phyloP scores from a whole-genome alignment of 2,888 invertebrate genomes.

The Lithophane semibrunnea region DNA sequence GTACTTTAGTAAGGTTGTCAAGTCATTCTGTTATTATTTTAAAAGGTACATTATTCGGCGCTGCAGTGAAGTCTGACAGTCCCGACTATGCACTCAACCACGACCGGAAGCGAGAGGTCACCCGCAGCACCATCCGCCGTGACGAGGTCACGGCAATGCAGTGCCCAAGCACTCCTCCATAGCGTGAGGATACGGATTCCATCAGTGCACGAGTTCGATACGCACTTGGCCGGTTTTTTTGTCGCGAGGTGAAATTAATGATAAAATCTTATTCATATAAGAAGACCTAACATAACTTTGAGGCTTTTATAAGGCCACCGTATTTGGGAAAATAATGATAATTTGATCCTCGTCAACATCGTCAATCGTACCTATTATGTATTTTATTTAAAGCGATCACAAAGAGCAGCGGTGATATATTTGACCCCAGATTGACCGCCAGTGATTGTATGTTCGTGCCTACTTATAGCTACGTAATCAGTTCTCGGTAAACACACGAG shows the following conservation, averaged over 20 bases:
- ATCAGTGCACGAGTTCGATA: not conserved
- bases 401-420: slow-evolving; percentile 33
- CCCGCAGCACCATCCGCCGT: no score
- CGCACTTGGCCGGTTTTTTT: not conserved
- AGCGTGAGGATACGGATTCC: not conserved
- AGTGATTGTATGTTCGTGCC: slow-evolving; percentile 16
- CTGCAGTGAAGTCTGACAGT: not conserved
- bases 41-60: no score
- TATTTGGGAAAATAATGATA: slow-evolving; percentile 7
- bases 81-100: not conserved
- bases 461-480: slow-evolving; percentile 14
- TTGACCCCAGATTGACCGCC: slow-evolving; percentile 31
- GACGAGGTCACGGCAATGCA: not conserved
- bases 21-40: no score
- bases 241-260: not conserved
- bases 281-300: not conserved
- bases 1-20: no score
- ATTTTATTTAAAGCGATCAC: slow-evolving; percentile 24
- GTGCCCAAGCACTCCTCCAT: not conserved
- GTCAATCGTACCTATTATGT: not conserved
- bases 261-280: not conserved
- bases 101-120: not conserved
- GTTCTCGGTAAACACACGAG: slow-evolving; percentile 25
- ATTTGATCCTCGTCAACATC: not conserved
- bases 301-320: not conserved